Conservation (phyloP, 2,888 invertebrate genomes). For the Stramonita haemastoma region DNA sequence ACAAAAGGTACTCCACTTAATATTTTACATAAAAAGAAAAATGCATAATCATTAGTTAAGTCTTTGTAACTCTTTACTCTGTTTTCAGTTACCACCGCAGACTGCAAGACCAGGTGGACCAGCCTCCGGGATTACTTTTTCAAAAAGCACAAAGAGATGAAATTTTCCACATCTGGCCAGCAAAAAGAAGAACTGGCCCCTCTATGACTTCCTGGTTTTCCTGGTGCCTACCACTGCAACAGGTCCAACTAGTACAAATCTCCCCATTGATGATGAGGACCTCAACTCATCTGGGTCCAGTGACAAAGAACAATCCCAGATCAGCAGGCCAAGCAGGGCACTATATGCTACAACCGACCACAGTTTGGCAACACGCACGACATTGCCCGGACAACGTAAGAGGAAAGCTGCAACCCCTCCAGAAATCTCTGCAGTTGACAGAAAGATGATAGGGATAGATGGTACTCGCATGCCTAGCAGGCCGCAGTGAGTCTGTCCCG, state of each 20-base stretch:
- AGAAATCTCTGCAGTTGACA: not conserved
- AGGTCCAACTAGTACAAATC: not conserved
- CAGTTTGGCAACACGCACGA: not conserved
- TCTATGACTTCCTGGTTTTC: not conserved
- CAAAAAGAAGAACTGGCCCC: not conserved
- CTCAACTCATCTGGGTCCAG: not conserved
- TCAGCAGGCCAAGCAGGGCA: not conserved
- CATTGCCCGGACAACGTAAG: not conserved
- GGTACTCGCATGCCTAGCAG: no score
- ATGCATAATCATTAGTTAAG: not conserved
- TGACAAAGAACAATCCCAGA: conserved; percentile 1
- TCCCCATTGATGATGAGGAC: not conserved
- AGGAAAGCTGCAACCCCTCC: not conserved
- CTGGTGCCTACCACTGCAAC: not conserved
- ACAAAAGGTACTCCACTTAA: not conserved
- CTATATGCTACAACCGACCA: not conserved
- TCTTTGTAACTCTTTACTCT: not conserved
- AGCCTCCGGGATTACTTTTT: not conserved
- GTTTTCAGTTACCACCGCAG: not conserved
- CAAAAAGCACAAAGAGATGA: not conserved
- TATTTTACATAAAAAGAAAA: not conserved
- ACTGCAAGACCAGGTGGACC: not conserved
- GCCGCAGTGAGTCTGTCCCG: no score
- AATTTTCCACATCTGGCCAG: not conserved
- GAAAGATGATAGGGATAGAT: no score